Base-by-base conservation (phyloP, 2,888 invertebrate species). In the Patella pellucida region DNA sequence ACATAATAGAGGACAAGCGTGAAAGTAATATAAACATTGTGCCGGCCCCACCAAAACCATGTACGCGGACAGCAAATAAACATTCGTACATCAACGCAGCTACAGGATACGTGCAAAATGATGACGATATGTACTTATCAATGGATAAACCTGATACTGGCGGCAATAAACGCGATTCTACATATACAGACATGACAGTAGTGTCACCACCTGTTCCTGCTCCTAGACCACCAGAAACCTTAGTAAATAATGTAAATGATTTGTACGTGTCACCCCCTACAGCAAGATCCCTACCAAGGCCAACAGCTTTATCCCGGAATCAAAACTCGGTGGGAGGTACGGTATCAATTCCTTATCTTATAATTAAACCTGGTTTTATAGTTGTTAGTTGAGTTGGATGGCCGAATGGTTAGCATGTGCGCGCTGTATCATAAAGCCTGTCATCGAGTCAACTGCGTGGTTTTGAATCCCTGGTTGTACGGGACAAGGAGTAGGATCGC, bases 71-170 rank as follows among this genome's bases (percentile, higher is more conserved):
- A 19, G 52, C 74, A 69, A n/a, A 68, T 62, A 76, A 81, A 71
- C 82, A 86, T 78, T 80, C 78, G 41, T 87, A 87, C 70, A 82
- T 85, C 15, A 87, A 87, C 71, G 85, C 85, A 52, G 81, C 79
- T 1, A 74, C 79, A 9, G 82, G 84, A 9, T 74, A 73, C 12
- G 67, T 19, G 3, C 52, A 51, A 2, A 69, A 19, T 23, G 27
- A 50, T 31, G 70, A 74, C 19, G 56, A 62, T 51, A 67, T 62
- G 15, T 74, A 74, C 31, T 50, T 74, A 51, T 51, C 74, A 62
- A 74, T 74, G 74, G 62, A 62, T 62, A 9, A 19, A 23, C 41
- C 41, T 9, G 74, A 70, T 15, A 62, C 51, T 56, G 68, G 51
- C 5, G 12, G 12, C n/a, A 67, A 56, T 50, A 70, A 51, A 23